phyloP scores from a whole-genome alignment of 2,113 vertebrate species.

The Oxygymnocypris stewartii region DNA sequence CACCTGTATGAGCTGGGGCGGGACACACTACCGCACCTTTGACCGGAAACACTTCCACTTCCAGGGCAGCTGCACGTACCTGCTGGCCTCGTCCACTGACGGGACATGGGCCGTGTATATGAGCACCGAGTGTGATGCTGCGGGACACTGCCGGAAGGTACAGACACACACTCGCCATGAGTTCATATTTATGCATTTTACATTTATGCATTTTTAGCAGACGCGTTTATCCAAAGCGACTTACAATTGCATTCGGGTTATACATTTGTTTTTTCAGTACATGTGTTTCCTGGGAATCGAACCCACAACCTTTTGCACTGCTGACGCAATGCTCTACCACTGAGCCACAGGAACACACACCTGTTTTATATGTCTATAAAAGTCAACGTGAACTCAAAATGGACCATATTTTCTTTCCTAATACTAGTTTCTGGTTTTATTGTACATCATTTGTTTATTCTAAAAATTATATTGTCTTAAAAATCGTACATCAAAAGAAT shows the following conservation, averaged over 20 bases:
- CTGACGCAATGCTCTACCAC: too few relatives aligned
- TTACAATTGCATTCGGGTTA: too few relatives aligned
- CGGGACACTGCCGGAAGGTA: constrained; percentile 77
- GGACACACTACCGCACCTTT: constrained; percentile 84
- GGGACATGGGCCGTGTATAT: constrained; percentile 83
- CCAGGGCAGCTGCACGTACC: constrained; percentile 81
- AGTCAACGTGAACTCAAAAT: background rate
- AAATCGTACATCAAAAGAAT: background rate
- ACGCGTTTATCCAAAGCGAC: too few relatives aligned
- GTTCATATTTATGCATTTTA: too few relatives aligned
- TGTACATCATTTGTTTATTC: background rate
- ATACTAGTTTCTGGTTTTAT: background rate
- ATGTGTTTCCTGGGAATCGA: too few relatives aligned
- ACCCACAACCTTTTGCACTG: too few relatives aligned
- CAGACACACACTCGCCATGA: background rate
- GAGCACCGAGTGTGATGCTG: constrained; percentile 61
- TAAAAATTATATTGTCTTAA: background rate
- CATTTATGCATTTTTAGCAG: too few relatives aligned
- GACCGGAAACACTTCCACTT: constrained; percentile 86
- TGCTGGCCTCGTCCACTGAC: constrained; percentile 77
- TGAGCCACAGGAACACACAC: too few relatives aligned
- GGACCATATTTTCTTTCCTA: background rate
- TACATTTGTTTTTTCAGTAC: too few relatives aligned
- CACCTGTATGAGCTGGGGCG: constrained; percentile 83
- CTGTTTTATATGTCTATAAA: too few relatives aligned